Conservation (phyloP, 1,140 invertebrate species). For the Mycetomoellerius zeteki region DNA sequence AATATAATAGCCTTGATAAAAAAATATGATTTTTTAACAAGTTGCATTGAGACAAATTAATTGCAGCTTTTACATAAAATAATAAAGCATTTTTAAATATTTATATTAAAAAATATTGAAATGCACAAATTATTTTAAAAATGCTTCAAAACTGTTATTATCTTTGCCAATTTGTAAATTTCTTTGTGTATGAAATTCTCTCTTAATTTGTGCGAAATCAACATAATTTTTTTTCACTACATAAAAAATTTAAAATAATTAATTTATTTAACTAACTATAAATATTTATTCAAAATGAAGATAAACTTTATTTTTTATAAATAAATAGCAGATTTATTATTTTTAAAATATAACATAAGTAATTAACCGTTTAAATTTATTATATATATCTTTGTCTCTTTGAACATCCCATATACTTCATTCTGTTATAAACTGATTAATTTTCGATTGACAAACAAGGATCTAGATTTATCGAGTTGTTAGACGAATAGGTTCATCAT, state of each 20-base stretch:
- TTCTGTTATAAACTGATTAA: slow-evolving; percentile 3
- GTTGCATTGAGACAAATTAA: not conserved
- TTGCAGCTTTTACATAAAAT: not conserved
- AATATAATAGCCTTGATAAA: slow-evolving; percentile 5
- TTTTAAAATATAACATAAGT: too few relatives aligned
- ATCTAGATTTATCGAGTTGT: slow-evolving; percentile 21
- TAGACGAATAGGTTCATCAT: not conserved
- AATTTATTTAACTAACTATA: not conserved
- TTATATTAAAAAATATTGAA: not conserved
- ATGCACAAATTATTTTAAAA: not conserved
- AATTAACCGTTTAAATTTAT: too few relatives aligned
- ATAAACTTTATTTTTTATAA: not conserved
- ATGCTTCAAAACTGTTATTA: not conserved
- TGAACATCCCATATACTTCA: not conserved
- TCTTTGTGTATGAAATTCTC: not conserved
- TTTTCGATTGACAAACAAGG: slow-evolving; percentile 19
- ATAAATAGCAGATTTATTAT: too few relatives aligned
- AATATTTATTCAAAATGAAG: not conserved
- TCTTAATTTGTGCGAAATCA: not conserved
- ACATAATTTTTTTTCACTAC: not conserved
- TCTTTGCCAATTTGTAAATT: not conserved
- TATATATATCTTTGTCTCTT: too few relatives aligned
- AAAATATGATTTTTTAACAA: not conserved
- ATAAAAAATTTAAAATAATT: not conserved
- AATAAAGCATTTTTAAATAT: not conserved